Conservation (phyloP, 2,888 invertebrate genomes). For the Melangyna quadrimaculata region DNA sequence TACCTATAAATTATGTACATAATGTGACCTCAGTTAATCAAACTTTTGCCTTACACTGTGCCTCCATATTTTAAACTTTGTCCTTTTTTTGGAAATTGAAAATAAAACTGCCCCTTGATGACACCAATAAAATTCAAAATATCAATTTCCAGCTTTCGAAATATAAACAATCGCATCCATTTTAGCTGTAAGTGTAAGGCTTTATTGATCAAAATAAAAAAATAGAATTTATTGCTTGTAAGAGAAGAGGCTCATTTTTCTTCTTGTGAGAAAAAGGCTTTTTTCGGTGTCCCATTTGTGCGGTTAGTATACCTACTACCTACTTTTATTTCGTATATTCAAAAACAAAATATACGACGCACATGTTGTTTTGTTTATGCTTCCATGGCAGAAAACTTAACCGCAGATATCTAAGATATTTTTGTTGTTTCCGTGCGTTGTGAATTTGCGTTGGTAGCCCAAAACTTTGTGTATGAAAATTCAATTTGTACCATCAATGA, state of each 20-base stretch:
- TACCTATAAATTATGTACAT: neutral
- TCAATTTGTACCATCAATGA: constrained; percentile 18
- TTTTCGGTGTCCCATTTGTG: neutral
- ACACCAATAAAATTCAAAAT: constrained; percentile 23
- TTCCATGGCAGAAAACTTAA: neutral
- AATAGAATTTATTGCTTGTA: constrained; percentile 6
- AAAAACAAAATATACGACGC: neutral
- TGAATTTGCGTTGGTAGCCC: neutral
- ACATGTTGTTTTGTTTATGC: constrained; percentile 18
- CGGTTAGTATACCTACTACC: neutral
- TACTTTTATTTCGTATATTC: constrained; percentile 1
- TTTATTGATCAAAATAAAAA: constrained; percentile 7
- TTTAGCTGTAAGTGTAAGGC: too few relatives aligned
- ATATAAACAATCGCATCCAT: constrained; percentile 21
- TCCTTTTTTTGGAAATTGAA: neutral
- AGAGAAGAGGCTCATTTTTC: constrained; percentile 16
- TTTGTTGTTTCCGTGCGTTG: neutral
- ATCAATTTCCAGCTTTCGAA: constrained; percentile 15
- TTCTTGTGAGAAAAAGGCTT: neutral
- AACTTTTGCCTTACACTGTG: neutral
- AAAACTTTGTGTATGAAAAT: constrained; percentile 11
- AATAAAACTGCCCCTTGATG: constrained; percentile 8
- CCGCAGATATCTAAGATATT: neutral
- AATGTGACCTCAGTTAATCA: neutral
- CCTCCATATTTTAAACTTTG: neutral